Conservation (phyloP, 1,140 invertebrate genomes). For the Achatina immaculata region DNA sequence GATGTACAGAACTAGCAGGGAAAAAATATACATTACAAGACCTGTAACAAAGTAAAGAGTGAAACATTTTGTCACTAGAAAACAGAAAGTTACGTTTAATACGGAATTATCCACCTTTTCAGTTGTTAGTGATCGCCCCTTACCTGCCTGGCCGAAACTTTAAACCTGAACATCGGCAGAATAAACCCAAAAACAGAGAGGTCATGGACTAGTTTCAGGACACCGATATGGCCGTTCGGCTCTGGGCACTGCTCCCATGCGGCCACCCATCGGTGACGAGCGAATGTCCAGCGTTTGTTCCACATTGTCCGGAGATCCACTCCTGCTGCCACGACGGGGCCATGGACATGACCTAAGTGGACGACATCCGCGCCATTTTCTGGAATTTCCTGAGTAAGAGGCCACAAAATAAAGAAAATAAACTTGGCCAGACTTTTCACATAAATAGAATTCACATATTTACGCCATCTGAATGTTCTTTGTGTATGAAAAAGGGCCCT, state of each 20-base stretch:
- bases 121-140: not conserved
- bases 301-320: slow-evolving; percentile 71
- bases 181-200: slow-evolving; percentile 74
- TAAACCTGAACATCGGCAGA: slow-evolving; percentile 73
- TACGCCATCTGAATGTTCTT: no score
- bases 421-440: not conserved
- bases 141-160: slow-evolving; percentile 76
- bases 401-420: slow-evolving; percentile 19
- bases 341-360: slow-evolving; percentile 83
- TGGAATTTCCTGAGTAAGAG: slow-evolving; percentile 92
- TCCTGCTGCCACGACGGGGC: slow-evolving; percentile 75
- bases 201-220: slow-evolving; percentile 75
- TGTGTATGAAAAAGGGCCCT: no score
- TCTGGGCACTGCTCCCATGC: slow-evolving; percentile 65
- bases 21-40: no score
- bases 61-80: no score
- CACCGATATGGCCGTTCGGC: slow-evolving; percentile 75
- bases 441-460: not conserved
- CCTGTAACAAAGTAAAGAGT: no score
- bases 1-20: no score
- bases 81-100: no score
- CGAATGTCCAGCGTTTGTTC: slow-evolving; percentile 66
- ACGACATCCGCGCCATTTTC: slow-evolving; percentile 91
- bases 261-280: slow-evolving; percentile 70
- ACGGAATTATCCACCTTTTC: no score